A percentile compares a stretch with the other conserved stretches of the same genome.
phyloP scores from a whole-genome alignment of 2,888 invertebrate genomes.

The Sympetrum striolatum region DNA sequence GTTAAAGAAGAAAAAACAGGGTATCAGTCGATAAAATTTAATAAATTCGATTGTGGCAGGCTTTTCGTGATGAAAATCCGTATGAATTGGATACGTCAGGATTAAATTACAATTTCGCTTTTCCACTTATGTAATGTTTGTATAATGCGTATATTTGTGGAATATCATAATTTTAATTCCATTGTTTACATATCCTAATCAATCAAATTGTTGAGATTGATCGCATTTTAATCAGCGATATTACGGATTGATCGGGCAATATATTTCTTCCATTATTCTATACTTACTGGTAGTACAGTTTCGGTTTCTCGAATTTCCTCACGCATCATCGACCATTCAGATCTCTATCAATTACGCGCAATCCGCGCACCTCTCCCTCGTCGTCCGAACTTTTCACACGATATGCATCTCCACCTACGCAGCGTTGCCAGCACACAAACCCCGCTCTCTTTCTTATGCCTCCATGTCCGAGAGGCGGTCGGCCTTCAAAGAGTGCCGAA shows the following conservation, averaged over 20 bases:
- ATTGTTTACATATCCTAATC: too few relatives aligned
- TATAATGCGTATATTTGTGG: too few relatives aligned
- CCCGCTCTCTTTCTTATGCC: neutral
- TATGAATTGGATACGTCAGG: too few relatives aligned
- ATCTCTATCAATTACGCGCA: neutral
- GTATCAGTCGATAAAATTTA: too few relatives aligned
- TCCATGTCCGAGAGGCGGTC: neutral
- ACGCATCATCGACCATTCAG: neutral
- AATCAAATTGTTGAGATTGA: too few relatives aligned
- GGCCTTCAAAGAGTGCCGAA: conserved; percentile 18
- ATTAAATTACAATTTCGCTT: too few relatives aligned
- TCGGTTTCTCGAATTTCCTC: neutral
- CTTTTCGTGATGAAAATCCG: too few relatives aligned
- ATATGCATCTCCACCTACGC: neutral
- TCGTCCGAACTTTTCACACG: neutral
- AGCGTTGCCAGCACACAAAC: neutral
- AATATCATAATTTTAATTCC: too few relatives aligned
- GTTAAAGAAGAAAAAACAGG: too few relatives aligned
- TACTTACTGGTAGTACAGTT: neutral
- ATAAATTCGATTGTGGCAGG: too few relatives aligned
- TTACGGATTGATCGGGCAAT: neutral
- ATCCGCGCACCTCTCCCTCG: neutral
- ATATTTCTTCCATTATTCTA: neutral
- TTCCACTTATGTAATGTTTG: too few relatives aligned
- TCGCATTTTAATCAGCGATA: too few relatives aligned